These are phyloP conservation scores for Lycocerus yunnanus DNA, from an alignment of 2,888 invertebrate genomes.

Conservation along the genomic window DNA sequence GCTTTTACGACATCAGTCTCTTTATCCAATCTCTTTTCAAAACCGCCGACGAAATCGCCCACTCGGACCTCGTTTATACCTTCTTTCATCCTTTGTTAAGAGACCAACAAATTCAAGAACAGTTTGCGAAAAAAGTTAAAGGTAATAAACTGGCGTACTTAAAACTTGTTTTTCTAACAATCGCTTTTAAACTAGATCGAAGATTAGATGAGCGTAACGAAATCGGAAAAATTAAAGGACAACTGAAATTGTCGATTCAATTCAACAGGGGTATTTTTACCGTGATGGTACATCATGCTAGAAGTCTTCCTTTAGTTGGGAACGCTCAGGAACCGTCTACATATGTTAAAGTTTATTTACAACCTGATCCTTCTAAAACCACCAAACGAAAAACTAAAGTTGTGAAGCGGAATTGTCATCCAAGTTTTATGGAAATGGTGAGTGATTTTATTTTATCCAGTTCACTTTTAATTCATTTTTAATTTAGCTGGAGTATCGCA, in stretches of 20 bases:
- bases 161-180: not conserved
- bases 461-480: constrained; percentile 12
- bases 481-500: constrained; percentile 81
- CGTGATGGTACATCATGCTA: constrained; percentile 89
- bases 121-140: constrained; percentile 76
- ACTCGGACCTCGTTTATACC: constrained; percentile 95
- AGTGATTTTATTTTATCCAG: constrained; percentile 34
- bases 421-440: constrained; percentile 98
- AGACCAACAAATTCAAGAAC: constrained; percentile 90
- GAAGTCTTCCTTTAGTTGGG: constrained; percentile 79
- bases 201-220: constrained; percentile 40
- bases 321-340: constrained; percentile 86
- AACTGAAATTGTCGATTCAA: constrained; percentile 78
- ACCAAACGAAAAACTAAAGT: constrained; percentile 97
- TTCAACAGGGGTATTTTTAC: constrained; percentile 75
- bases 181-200: constrained; percentile 36
- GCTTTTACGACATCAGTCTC: constrained; percentile 85
- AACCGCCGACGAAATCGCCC: constrained; percentile 91
- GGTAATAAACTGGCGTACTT: constrained; percentile 56
- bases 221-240: constrained; percentile 64
- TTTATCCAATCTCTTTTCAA: constrained; percentile 86
- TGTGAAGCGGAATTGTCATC: constrained; percentile 88
- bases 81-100: constrained; percentile 96
- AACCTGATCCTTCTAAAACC: constrained; percentile 88
- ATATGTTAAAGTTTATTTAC: constrained; percentile 89